These are phyloP conservation scores for Pegoplata infirma DNA, from an alignment of 2,888 invertebrate species.

Conservation along the genomic window DNA sequence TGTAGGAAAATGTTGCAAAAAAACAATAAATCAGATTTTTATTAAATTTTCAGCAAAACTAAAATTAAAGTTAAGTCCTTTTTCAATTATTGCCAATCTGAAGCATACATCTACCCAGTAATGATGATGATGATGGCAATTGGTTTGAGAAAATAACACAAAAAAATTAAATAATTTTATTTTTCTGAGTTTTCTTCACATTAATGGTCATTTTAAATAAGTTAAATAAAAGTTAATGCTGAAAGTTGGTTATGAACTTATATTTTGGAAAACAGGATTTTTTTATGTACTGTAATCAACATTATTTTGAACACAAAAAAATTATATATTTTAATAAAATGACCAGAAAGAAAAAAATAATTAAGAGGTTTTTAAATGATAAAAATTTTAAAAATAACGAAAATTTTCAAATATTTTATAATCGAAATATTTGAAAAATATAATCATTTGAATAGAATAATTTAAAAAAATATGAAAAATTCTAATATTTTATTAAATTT, in stretches of 20 bases:
- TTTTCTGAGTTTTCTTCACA: constrained; percentile 14
- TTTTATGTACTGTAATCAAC: background rate
- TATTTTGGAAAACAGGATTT: background rate
- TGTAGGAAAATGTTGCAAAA: too few species aligned
- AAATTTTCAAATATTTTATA: too few species aligned
- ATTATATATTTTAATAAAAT: background rate
- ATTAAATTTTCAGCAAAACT: too few species aligned
- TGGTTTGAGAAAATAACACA: constrained; percentile 10
- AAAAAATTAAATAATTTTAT: constrained; percentile 22
- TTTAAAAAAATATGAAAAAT: too few species aligned
- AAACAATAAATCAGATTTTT: too few species aligned
- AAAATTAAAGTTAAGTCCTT: too few species aligned
- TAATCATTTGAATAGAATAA: too few species aligned
- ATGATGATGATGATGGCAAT: constrained; percentile 12
- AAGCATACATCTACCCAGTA: background rate
- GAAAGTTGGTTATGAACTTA: background rate
- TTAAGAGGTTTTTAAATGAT: too few species aligned
- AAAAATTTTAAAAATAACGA: too few species aligned
- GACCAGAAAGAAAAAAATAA: background rate
- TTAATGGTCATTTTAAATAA: constrained; percentile 2
- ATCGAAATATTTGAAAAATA: too few species aligned
- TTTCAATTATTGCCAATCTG: too few species aligned
- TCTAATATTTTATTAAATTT: too few species aligned
- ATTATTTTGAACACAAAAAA: background rate
- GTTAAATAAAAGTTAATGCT: background rate